Evolutionary conservation across 1,140 invertebrate species (phyloP).

Genomic region (Drosophila quadrilineata): DNA sequence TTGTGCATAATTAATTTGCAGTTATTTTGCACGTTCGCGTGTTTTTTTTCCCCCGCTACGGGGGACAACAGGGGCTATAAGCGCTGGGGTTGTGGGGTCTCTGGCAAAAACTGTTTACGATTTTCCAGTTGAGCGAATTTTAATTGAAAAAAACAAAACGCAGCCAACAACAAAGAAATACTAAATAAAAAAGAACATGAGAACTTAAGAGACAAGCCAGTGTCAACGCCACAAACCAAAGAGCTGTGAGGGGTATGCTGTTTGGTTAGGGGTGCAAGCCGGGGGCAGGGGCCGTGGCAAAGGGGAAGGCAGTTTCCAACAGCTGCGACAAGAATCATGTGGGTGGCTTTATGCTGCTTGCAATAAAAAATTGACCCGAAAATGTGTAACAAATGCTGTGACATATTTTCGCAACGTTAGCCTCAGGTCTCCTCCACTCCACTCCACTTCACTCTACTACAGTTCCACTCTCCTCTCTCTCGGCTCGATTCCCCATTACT

Average conservation of each 20-base stretch:
- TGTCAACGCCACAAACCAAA: slow-evolving; percentile 58
- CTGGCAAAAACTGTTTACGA: slow-evolving; percentile 65
- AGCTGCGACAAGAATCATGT: slow-evolving; percentile 59
- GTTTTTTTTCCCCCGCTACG: slow-evolving; percentile 12
- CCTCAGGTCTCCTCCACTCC: not conserved
- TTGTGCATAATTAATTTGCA: slow-evolving; percentile 78
- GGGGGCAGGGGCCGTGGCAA: not conserved
- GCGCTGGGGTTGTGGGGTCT: not conserved
- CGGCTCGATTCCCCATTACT: no score
- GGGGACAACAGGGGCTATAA: not conserved
- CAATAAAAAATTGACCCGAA: slow-evolving; percentile 79
- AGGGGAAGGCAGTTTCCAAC: slow-evolving; percentile 37
- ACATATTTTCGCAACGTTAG: slow-evolving; percentile 73
- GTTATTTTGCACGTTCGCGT: slow-evolving; percentile 49
- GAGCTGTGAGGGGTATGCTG: not conserved
- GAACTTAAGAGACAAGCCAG: slow-evolving; percentile 69
- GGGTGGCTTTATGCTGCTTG: slow-evolving; percentile 45
- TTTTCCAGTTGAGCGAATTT: slow-evolving; percentile 74
- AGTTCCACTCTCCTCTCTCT: no score
- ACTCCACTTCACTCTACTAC: no score
- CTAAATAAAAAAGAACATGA: no score
- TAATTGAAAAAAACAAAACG: slow-evolving; percentile 76
- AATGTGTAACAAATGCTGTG: slow-evolving; percentile 80
- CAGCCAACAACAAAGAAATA: no score
- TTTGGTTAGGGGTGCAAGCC: not conserved